phyloP scores from a whole-genome alignment of 1,140 invertebrate genomes.

The Delia radicum region DNA sequence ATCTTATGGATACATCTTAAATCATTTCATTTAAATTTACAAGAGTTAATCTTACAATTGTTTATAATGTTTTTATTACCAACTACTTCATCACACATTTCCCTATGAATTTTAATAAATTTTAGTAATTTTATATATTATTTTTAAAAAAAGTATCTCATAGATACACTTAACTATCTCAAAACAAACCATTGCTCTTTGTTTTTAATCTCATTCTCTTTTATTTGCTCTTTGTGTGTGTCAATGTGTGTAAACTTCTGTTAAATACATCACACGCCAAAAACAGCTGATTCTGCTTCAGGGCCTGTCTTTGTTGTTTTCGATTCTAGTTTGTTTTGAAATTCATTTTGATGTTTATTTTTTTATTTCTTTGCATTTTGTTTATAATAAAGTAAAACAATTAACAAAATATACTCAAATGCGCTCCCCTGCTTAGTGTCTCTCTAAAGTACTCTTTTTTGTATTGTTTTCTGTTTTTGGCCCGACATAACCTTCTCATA shows the following conservation, averaged over 20 bases:
- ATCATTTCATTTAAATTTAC: not conserved
- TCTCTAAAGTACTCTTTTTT: not conserved
- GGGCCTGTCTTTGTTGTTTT: not conserved
- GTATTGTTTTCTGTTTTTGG: not conserved
- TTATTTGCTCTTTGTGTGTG: not conserved
- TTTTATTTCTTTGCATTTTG: not conserved
- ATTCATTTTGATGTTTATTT: not conserved
- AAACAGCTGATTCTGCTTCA: not conserved
- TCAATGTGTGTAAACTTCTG: not conserved
- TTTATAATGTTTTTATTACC: too few species aligned
- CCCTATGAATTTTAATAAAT: too few species aligned
- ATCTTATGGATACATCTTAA: not conserved
- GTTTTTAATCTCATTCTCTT: not conserved
- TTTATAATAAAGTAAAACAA: not conserved
- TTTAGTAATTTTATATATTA: too few species aligned
- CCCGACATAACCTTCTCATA: not conserved
- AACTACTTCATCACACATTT: too few species aligned
- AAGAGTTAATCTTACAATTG: too few species aligned
- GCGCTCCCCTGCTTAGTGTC: not conserved
- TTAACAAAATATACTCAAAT: not conserved
- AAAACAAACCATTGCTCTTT: too few species aligned
- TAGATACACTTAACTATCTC: not conserved
- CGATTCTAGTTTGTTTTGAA: not conserved
- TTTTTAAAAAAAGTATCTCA: too few species aligned
- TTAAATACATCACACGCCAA: not conserved